Conservation (phyloP, 2,888 invertebrate species). For the Holacanthella duospinosa region DNA sequence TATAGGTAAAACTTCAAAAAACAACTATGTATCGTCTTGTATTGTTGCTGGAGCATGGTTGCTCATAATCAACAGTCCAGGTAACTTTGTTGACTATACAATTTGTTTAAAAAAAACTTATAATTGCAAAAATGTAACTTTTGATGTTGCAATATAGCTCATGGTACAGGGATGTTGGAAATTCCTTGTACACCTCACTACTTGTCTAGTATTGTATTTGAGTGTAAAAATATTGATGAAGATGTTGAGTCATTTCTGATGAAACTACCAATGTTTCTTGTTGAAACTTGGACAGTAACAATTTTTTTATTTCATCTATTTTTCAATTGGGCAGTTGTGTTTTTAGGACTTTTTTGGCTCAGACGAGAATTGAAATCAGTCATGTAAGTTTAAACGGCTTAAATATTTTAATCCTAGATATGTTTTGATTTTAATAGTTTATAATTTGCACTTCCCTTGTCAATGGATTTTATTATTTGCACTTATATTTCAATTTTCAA, state of each 20-base stretch:
- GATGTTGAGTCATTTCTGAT: neutral
- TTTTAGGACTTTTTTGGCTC: neutral
- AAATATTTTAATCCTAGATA: too few relatives aligned
- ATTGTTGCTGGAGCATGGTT: neutral
- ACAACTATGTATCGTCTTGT: neutral
- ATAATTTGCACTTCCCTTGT: too few relatives aligned
- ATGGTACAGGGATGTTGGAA: neutral
- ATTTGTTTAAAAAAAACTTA: neutral
- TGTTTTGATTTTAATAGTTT: too few relatives aligned
- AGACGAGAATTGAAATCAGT: neutral
- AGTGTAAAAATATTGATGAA: neutral
- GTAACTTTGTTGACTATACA: neutral
- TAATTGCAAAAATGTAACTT: too few relatives aligned
- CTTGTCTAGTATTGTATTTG: neutral
- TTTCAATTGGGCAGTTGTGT: neutral
- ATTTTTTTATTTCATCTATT: neutral
- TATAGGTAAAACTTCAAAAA: neutral
- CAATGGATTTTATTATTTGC: too few relatives aligned
- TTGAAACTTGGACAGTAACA: neutral
- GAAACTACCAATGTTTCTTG: neutral
- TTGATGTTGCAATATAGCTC: too few relatives aligned
- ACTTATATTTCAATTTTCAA: too few relatives aligned
- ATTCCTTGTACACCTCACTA: neutral
- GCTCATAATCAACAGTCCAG: neutral
- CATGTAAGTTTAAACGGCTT: too few relatives aligned